Evolutionary conservation across 2,113 vertebrate species (phyloP), one percentile per base, ranked within the genome.

Genomic region (Gopherus flavomarginatus): DNA sequence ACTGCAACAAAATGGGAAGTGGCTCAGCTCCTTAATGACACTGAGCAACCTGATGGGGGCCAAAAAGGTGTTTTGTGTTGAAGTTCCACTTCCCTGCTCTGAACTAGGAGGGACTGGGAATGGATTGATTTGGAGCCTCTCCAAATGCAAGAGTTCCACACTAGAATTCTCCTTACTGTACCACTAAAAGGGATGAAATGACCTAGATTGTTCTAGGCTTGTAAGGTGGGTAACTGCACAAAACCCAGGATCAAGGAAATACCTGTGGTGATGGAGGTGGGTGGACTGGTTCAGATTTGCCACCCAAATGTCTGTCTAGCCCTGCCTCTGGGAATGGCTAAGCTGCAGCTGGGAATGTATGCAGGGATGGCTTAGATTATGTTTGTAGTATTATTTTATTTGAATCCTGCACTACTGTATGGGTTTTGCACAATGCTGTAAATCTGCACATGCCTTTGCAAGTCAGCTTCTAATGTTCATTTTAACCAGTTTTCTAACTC

Each of bases 401-500:
- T 92, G 86, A 94, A 93, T 78, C 14, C 89, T 95, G 75, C 65
- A 53, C 56, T 89, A 49, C 85, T 0, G 0, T 62, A 5, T 88
- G 0, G 1, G 85, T 75, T 92, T 95, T 92, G 89, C 91, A 90
- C 90, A 62, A 27, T 92, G 81, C 81, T 88, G 7, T 57, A 6
- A 88, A 65, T 88, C 94, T 92, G 87, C 90, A 96, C 83, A 2
- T 82, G 81, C 38, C 2, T 1, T 93, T 85, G 44, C 82, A 5
- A 3, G 1, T 92, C 7, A 3, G 89, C 92, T 38, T 89, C 78
- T 86, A 88, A 87, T 87, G 85, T 57, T 79, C 57, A 35, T 85
- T 97, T 97, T 96, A 97, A 96, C 96, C 93, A 95, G 93, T 97
- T 97, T 96, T 97, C 89, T 97, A 97, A 91, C 85, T 92, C 44